Evolutionary conservation across 2,113 vertebrate genomes (phyloP).

Genomic region (Eupsittula cactorum): DNA sequence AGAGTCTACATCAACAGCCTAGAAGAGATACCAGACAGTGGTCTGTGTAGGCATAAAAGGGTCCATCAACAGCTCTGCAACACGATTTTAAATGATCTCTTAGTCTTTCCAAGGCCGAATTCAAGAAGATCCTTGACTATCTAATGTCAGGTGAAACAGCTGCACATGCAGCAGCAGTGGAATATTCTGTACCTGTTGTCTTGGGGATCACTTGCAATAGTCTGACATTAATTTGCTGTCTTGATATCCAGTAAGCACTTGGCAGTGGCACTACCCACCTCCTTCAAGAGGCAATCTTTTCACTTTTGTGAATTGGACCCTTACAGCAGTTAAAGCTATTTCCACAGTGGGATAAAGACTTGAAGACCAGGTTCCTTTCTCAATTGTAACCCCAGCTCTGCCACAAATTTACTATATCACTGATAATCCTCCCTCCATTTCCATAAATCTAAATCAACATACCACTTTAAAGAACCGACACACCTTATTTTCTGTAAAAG

Average conservation of each 20-base stretch:
- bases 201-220: not conserved
- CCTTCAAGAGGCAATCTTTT: not conserved
- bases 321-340: not conserved
- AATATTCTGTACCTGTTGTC: not conserved
- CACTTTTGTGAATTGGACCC: not conserved
- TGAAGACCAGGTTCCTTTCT: not conserved
- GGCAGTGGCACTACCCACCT: not conserved
- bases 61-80: not conserved
- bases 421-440: not conserved
- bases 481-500: not conserved
- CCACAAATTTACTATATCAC: not conserved
- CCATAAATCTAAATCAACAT: no score
- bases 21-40: not conserved
- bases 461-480: not conserved
- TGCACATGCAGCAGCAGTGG: accelerated
- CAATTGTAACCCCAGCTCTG: not conserved
- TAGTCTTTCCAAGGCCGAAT: not conserved
- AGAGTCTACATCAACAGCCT: not conserved
- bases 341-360: not conserved
- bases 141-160: not conserved
- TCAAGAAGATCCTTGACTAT: no score
- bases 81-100: accelerated
- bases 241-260: no score
- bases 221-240: not conserved
- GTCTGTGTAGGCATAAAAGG: not conserved